A percentile compares a stretch with the other conserved stretches of the same genome.
phyloP scores from a whole-genome alignment of 2,888 invertebrate genomes.

The Habroteleia sp. region DNA sequence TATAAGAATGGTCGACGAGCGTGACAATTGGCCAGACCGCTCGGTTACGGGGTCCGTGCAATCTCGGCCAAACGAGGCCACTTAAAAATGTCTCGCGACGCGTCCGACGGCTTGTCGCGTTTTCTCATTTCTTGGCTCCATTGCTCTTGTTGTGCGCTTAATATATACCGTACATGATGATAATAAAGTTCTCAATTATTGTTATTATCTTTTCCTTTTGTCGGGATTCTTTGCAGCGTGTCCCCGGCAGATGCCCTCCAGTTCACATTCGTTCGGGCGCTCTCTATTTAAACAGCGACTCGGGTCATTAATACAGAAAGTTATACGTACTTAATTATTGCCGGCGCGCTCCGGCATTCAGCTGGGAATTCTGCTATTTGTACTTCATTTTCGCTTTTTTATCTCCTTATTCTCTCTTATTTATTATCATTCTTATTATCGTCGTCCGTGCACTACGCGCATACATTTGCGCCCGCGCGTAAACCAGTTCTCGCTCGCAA shows the following conservation, averaged over 20 bases:
- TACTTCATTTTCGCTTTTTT: conserved; percentile 60
- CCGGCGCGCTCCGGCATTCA: conserved; percentile 47
- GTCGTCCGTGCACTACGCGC: conserved; percentile 25
- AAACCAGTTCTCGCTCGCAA: conserved; percentile 58
- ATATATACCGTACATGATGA: conserved; percentile 29
- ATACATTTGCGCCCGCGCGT: conserved; percentile 40
- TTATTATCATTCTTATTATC: conserved; percentile 62
- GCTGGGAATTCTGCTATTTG: conserved; percentile 63
- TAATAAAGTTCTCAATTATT: conserved; percentile 61
- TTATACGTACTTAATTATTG: conserved; percentile 65
- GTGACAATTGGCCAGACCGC: conserved; percentile 11
- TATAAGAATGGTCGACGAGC: conserved; percentile 31
- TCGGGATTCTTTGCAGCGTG: conserved; percentile 35
- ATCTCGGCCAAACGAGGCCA: conserved; percentile 27
- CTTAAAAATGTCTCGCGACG: conserved; percentile 20
- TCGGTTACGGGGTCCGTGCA: conserved; percentile 1
- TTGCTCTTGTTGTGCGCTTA: conserved; percentile 32
- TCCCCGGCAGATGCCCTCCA: conserved; percentile 50
- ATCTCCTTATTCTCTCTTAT: conserved; percentile 48
- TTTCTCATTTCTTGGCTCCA: conserved; percentile 35
- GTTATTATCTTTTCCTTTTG: conserved; percentile 56
- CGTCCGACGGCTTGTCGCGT: conserved; percentile 18
- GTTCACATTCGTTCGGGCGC: conserved; percentile 44
- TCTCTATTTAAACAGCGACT: conserved; percentile 59
- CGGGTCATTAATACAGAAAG: conserved; percentile 62